Conservation (phyloP, 2,113 vertebrate genomes). For the Hylia prasina region DNA sequence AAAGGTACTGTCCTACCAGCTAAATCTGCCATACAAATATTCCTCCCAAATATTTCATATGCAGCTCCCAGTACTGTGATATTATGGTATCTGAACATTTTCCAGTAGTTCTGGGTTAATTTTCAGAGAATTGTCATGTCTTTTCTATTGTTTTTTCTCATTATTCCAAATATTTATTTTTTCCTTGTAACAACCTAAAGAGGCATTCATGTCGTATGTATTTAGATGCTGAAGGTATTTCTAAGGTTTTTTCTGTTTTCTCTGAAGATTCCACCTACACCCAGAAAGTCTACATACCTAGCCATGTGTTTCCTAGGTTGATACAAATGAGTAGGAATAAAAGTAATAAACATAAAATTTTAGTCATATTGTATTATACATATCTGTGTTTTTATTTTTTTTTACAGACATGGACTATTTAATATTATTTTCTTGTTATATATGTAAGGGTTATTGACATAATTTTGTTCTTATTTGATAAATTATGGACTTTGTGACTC, state of each 20-base stretch:
- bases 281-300: neutral
- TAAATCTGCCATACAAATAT: neutral
- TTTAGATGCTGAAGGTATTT: neutral
- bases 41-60: neutral
- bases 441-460: neutral
- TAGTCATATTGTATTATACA: neutral
- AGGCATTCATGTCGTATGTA: neutral
- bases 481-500: neutral
- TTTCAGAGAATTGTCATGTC: neutral
- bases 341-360: neutral
- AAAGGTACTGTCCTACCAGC: neutral
- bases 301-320: accelerated
- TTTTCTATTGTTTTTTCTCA: neutral
- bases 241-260: neutral
- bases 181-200: neutral
- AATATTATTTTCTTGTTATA: neutral
- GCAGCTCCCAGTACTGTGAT: neutral
- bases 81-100: neutral
- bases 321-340: neutral
- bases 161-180: neutral
- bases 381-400: neutral
- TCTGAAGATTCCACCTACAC: accelerated
- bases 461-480: neutral
- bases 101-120: neutral
- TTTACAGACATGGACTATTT: neutral